phyloP scores from a whole-genome alignment of 2,888 invertebrate species.

The Hedya salicella region DNA sequence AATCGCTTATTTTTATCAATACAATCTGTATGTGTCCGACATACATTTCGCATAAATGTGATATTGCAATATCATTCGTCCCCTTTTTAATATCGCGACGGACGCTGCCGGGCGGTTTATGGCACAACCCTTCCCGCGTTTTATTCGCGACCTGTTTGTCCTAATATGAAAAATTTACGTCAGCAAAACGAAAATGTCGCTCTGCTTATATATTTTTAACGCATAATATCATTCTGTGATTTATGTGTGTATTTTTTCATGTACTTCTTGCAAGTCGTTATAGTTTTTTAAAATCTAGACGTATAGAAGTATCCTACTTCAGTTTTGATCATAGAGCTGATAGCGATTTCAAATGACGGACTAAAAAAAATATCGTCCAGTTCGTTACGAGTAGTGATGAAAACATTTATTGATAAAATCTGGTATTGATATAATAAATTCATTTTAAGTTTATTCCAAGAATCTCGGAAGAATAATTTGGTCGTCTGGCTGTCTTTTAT shows the following conservation, averaged over 20 bases:
- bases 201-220: conserved; percentile 59
- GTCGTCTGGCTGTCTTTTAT: no score
- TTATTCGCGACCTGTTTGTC: conserved; percentile 84
- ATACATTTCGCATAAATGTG: conserved; percentile 85
- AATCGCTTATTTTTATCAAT: conserved; percentile 85
- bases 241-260: neutral
- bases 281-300: neutral
- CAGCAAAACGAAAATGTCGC: conserved; percentile 74
- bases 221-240: conserved; percentile 37
- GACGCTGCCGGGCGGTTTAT: conserved; percentile 82
- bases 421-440: no score
- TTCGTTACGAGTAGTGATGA: no score
- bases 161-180: conserved; percentile 83
- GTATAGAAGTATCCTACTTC: neutral
- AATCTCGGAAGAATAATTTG: no score
- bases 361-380: no score
- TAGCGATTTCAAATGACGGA: no score
- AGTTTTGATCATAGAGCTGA: no score
- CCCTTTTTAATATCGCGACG: conserved; percentile 85
- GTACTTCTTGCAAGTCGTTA: neutral
- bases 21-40: conserved; percentile 77
- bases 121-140: conserved; percentile 83
- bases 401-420: no score
- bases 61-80: conserved; percentile 85
- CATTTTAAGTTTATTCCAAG: no score